Evolutionary conservation across 2,113 vertebrate genomes (phyloP), one percentile per base, ranked within the genome.

Genomic region (Fulmarus glacialis): DNA sequence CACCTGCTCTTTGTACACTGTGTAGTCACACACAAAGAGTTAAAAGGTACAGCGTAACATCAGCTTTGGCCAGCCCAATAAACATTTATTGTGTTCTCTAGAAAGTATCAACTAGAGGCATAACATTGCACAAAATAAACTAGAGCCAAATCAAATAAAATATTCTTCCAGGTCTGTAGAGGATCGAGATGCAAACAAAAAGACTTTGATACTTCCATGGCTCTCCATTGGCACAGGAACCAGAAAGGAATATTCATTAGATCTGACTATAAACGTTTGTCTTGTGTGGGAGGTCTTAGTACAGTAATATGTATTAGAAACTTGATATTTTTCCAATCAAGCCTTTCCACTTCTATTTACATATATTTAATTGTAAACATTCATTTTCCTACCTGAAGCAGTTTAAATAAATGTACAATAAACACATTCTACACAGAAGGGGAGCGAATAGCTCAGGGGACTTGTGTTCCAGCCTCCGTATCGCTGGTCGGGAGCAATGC

Each of bases 261-360:
- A 87, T 78, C 58, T 45, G 93, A 82, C 94, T 97, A 89, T 89
- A 95, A 97, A 97, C 19, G 30, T 94, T 97, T 94, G 63, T 88
- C 97, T 90, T 82, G 87, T 90, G 97, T 98, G 97, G 98, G 97
- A 97, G 97, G 60, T 86, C 97, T 97, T 87, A 92, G 74, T 91
- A 96, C 23, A 97, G 81, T 96, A 84, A 53, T 98, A 95, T 97
- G 95, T 97, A 97, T 97, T 96, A 98, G 93, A 97, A 96, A 97
- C 93, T 96, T 98, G 97, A 96, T 97, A 42, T 95, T 91, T 90
- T 93, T 97, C 98, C 97, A 98, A 55, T 95, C 87, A 97, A 83
- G 96, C 73, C 97, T 93, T 98, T 96, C 95, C 90, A 97, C 81
- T 91, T 82, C 68, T 82, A 98, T 98, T 94, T 97, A 97, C 97